A percentile compares a stretch with the other conserved stretches of the same genome.
phyloP scores from a whole-genome alignment of 1,140 invertebrate species.

The Pseudomyrmex gracilis region DNA sequence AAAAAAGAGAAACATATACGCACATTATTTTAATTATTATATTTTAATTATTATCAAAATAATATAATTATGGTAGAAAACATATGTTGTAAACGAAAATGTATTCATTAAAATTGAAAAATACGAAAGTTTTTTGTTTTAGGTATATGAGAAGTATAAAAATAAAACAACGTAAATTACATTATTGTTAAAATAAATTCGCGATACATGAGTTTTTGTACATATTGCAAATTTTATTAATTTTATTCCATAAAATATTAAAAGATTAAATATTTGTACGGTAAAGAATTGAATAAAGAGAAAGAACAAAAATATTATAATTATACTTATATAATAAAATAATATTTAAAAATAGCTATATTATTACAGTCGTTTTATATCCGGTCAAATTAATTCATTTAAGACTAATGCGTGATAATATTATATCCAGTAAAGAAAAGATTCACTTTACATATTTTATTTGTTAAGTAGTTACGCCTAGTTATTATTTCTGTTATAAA shows the following conservation, averaged over 20 bases:
- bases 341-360: too few relatives aligned
- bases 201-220: background rate
- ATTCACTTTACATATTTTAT: too few relatives aligned
- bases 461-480: too few relatives aligned
- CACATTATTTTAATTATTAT: constrained; percentile 32
- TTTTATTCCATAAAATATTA: constrained; percentile 14
- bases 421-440: too few relatives aligned
- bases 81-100: constrained; percentile 42
- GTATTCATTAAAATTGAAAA: constrained; percentile 52
- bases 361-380: background rate
- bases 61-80: constrained; percentile 40
- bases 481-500: too few relatives aligned
- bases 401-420: too few relatives aligned
- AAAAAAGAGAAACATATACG: background rate
- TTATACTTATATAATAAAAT: constrained; percentile 1
- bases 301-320: background rate
- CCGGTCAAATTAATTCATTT: too few relatives aligned
- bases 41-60: constrained; percentile 52
- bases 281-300: background rate
- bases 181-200: constrained; percentile 41
- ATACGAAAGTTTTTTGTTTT: constrained; percentile 34
- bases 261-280: constrained; percentile 5
- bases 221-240: constrained; percentile 28
- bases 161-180: constrained; percentile 30
- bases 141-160: constrained; percentile 40